Evolutionary conservation across 2,113 vertebrate genomes (phyloP).

Genomic region (Nicator chloris): DNA sequence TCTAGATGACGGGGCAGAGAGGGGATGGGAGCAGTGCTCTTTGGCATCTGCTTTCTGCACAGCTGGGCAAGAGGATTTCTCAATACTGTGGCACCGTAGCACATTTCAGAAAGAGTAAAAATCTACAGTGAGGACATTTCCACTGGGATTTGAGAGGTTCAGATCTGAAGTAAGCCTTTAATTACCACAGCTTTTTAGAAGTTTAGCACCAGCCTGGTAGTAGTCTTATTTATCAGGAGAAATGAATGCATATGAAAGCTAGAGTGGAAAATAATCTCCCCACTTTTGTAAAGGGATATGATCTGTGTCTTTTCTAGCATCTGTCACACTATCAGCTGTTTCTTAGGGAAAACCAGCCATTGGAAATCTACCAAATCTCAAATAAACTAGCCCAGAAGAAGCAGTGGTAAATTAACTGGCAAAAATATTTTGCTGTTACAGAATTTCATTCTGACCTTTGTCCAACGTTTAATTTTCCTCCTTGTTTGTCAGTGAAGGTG

Average conservation of each 20-base stretch:
- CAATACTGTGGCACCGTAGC: rapidly evolving
- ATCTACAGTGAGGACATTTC: background rate
- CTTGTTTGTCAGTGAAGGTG: background rate
- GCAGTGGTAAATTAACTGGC: background rate
- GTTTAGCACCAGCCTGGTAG: background rate
- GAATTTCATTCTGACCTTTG: background rate
- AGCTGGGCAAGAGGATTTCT: background rate
- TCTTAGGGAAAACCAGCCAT: background rate
- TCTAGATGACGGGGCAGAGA: background rate
- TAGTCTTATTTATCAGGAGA: background rate
- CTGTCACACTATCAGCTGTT: background rate
- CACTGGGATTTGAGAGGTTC: background rate
- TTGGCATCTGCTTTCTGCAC: background rate
- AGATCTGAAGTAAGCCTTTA: background rate
- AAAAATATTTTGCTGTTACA: background rate
- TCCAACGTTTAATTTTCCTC: background rate
- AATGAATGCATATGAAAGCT: rapidly evolving
- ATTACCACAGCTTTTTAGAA: background rate
- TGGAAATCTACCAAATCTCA: background rate
- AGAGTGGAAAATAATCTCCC: background rate
- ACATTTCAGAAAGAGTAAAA: background rate
- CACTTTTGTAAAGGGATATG: background rate
- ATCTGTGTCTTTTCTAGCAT: background rate
- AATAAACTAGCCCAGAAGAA: background rate
- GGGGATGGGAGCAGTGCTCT: background rate